A percentile compares a stretch with the other conserved stretches of the same genome.
These are phyloP conservation scores for Xylocopa sonorina DNA, from an alignment of 1,140 invertebrate genomes.

Conservation along the genomic window DNA sequence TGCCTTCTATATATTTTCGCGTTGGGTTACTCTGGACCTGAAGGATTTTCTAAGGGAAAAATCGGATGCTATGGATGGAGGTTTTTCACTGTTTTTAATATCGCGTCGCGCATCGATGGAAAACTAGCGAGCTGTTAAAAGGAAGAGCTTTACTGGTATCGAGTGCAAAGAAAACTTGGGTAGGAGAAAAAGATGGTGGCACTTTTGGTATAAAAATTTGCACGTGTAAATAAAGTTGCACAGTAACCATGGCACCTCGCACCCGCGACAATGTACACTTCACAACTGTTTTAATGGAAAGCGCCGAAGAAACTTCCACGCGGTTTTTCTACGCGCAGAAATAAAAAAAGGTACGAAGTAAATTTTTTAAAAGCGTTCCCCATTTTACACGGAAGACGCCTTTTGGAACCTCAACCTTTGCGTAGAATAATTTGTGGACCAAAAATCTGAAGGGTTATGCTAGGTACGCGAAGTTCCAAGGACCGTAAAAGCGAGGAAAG, in stretches of 20 bases:
- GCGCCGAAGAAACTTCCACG: neutral
- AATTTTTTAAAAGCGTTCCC: too few relatives aligned
- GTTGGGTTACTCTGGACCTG: too few relatives aligned
- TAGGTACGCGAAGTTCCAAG: neutral
- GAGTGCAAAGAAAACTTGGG: neutral
- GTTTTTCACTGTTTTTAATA: neutral
- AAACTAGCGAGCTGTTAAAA: neutral
- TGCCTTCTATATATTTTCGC: too few relatives aligned
- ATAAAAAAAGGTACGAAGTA: too few relatives aligned
- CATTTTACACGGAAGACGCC: too few relatives aligned
- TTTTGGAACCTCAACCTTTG: neutral
- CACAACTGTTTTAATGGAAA: neutral
- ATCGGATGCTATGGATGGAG: too few relatives aligned
- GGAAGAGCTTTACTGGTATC: neutral
- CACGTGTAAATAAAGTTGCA: neutral
- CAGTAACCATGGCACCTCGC: neutral
- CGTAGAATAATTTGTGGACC: neutral
- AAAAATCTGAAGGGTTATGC: too few relatives aligned
- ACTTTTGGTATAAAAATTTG: neutral
- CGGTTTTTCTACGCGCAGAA: too few relatives aligned
- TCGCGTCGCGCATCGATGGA: neutral
- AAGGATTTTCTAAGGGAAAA: too few relatives aligned
- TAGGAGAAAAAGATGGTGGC: too few relatives aligned
- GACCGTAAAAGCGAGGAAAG: neutral
- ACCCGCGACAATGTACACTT: neutral